Base-by-base conservation (phyloP, 1,140 invertebrate genomes). In the Apis florea region DNA sequence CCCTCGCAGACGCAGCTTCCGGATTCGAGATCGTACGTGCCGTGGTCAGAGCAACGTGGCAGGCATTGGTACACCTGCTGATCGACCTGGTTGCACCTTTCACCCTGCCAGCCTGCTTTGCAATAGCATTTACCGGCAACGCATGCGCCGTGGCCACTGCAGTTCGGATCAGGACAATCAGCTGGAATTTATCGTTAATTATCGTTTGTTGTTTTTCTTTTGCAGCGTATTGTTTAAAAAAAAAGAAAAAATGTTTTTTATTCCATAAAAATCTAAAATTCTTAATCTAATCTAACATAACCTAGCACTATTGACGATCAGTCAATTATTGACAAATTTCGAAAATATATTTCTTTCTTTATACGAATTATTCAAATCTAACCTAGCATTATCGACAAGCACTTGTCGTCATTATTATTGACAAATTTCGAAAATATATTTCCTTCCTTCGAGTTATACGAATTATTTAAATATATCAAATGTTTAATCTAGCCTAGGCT, bases 91-190 rank as follows among this genome's bases (percentile, higher is more conserved):
- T 96, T 95, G 91, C 98, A 99, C 79, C 97, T 96, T 79, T 97
- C 96, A 15, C 98, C 98, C 90, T 98, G 97, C 98, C 98, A 99
- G 1, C 99, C 98, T 6, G 97, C 97, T 90, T 98, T 96, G 94
- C 98, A 99, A 87, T 98, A 97, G 93, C 99, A 99, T 79, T 97
- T 96, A 2, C 98, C 98, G 81, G 97, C 96, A 54, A 98, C 96
- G 94, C 99, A 99, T 70, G 96, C 96, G 1, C 99, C 99, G 90
- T 99, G 98, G 51, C 96, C 96, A 24, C 97, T 97, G 94, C 99
- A 99, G 56, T 96, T 96, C 8, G 97, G 97, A 92, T 98, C 97
- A 87, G 96, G 93, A 93, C 97, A 98, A 92, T 98, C 97, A 91
- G 96, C 97, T 97, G 94, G 26, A 93, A 92, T 61, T 24, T 31